These are phyloP conservation scores for Drosophila arawakana DNA, from an alignment of 1,140 invertebrate genomes.

Conservation along the genomic window DNA sequence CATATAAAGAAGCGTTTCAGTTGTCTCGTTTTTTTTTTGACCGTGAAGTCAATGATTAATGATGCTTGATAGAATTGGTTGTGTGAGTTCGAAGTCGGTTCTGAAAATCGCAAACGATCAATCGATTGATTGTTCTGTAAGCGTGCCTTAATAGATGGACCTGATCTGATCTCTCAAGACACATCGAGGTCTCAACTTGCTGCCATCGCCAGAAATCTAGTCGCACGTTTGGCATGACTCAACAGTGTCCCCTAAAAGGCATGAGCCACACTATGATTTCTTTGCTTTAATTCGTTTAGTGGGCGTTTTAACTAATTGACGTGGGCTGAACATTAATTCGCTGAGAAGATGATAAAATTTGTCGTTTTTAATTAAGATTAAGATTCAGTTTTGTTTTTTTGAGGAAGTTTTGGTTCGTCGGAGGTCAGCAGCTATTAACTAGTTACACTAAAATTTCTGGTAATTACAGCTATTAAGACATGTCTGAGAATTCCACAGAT, in stretches of 20 bases:
- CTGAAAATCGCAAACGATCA: conserved; percentile 40
- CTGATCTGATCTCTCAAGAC: not conserved
- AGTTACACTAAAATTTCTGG: not conserved
- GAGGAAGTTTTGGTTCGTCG: conserved; percentile 27
- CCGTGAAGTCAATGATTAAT: conserved; percentile 73
- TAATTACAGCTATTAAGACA: conserved; percentile 26
- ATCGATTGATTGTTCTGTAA: conserved; percentile 34
- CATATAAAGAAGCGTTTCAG: conserved; percentile 55
- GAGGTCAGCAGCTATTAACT: conserved; percentile 51
- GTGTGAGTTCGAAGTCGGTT: not conserved
- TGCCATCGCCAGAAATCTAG: too few relatives aligned
- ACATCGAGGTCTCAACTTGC: conserved; percentile 6
- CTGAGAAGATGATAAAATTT: conserved; percentile 36
- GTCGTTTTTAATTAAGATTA: conserved; percentile 67
- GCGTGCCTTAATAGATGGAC: conserved; percentile 33
- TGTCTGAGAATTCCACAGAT: conserved; percentile 32
- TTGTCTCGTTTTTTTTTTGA: conserved; percentile 35
- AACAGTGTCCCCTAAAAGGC: conserved; percentile 53
- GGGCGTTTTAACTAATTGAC: conserved; percentile 63
- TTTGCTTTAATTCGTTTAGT: conserved; percentile 38
- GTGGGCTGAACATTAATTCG: conserved; percentile 68
- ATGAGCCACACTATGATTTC: conserved; percentile 19
- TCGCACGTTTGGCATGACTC: conserved; percentile 52
- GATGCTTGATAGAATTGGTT: conserved; percentile 39
- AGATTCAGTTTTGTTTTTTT: conserved; percentile 35